These are phyloP conservation scores for Tolypeutes matacus DNA, from an alignment of 2,797 vertebrate genomes.

Conservation along the genomic window DNA sequence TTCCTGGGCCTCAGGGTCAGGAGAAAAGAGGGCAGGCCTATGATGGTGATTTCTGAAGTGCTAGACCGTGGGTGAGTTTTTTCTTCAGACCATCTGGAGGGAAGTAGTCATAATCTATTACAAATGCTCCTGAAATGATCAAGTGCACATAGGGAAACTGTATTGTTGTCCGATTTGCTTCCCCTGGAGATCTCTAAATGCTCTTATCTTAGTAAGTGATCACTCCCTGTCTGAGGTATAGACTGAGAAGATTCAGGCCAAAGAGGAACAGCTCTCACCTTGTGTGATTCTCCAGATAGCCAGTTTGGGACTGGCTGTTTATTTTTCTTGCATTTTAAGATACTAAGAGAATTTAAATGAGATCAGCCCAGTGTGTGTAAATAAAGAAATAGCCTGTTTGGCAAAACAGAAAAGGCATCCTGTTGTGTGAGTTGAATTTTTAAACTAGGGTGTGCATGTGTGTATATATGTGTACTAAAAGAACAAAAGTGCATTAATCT, in stretches of 20 bases:
- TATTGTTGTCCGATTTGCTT: conserved; percentile 29
- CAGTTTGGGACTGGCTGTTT: neutral
- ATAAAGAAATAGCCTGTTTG: conserved; percentile 16
- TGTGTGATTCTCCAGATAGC: neutral
- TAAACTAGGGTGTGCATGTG: neutral
- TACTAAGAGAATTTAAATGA: conserved; percentile 58
- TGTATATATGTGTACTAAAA: neutral
- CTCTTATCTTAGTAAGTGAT: neutral
- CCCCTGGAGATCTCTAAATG: conserved; percentile 7
- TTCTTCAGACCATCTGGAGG: conserved; percentile 44
- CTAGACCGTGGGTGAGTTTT: neutral
- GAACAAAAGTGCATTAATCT: conserved; percentile 60
- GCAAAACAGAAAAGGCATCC: conserved; percentile 7
- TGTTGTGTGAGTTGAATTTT: neutral
- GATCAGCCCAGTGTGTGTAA: conserved; percentile 29
- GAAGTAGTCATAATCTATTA: conserved; percentile 52
- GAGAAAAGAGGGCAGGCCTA: neutral
- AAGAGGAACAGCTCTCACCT: neutral
- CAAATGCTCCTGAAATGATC: conserved; percentile 57
- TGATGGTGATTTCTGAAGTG: conserved; percentile 13
- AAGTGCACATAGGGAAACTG: neutral
- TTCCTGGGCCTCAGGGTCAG: neutral
- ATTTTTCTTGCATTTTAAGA: conserved; percentile 45
- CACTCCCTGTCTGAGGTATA: neutral
- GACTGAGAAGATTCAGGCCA: neutral